Evolutionary conservation across 2,888 invertebrate species (phyloP).

Genomic region (Falcaria lacertinaria): DNA sequence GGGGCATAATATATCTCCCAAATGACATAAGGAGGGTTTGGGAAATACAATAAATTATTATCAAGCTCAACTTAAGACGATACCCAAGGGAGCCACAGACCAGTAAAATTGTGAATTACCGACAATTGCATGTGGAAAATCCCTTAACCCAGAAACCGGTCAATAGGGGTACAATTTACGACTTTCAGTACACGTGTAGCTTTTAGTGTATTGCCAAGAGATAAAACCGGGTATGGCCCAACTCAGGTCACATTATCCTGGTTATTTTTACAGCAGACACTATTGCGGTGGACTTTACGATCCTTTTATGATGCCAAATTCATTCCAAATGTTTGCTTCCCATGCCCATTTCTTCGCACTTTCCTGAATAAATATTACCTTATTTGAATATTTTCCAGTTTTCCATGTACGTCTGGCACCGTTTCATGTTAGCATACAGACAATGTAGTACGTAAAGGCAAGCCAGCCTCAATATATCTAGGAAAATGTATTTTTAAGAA

Average conservation of each 20-base stretch:
- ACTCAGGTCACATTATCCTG: constrained; percentile 4
- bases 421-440: not conserved
- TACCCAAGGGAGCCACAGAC: not conserved
- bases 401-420: not conserved
- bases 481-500: no score
- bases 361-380: constrained; percentile 27
- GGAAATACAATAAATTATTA: no score
- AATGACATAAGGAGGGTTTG: no score
- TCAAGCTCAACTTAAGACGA: no score
- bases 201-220: not conserved
- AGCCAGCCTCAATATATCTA: no score
- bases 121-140: not conserved
- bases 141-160: constrained; percentile 1
- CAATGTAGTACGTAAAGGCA: not conserved
- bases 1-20: no score
- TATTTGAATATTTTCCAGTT: constrained; percentile 31
- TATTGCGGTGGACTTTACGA: constrained; percentile 31
- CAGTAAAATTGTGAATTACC: not conserved
- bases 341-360: constrained; percentile 20
- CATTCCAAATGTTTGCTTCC: constrained; percentile 7
- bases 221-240: constrained; percentile 1
- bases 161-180: constrained; percentile 1
- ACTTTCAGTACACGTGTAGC: not conserved
- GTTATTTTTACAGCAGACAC: constrained; percentile 27
- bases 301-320: constrained; percentile 32